Percentiles rank a stretch among this genome's conserved stretches.
Evolutionary conservation across 92 coral and sea anemone species (phyloP).

Genomic region (Actinostola sp.): DNA sequence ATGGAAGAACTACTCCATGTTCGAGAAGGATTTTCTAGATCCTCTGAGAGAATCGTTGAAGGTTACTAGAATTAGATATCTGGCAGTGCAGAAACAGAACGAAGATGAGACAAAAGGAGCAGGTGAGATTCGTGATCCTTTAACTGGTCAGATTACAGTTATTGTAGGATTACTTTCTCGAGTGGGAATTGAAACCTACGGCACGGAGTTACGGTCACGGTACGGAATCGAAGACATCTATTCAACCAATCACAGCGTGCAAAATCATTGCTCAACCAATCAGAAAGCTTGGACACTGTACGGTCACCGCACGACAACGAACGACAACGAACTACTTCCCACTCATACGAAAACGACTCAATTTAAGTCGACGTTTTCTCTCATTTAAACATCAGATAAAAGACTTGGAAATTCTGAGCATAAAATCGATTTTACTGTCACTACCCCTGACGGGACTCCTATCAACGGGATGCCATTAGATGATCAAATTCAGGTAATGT

Average conservation of each 20-base stretch:
- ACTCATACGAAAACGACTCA: no score
- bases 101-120: conserved; percentile 37
- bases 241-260: no score
- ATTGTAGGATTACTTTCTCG: no score
- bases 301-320: no score
- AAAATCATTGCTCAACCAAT: no score
- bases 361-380: not conserved
- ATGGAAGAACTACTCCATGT: conserved; percentile 60
- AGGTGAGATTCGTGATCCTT: no score
- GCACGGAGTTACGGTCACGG: no score
- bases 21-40: conserved; percentile 64
- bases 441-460: conserved; percentile 61
- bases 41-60: conserved; percentile 64
- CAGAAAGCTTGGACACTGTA: no score
- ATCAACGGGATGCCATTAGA: conserved; percentile 45
- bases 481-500: conserved; percentile 58
- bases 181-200: no score
- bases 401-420: not conserved
- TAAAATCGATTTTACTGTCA: conserved; percentile 43
- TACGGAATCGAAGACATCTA: no score
- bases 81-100: conserved; percentile 52
- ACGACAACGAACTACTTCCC: no score
- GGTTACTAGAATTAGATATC: conserved; percentile 62
- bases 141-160: no score
- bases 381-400: not conserved